A percentile compares a stretch with the other conserved stretches of the same genome.
phyloP scores from a whole-genome alignment of 2,113 vertebrate genomes.

The Gambusia holbrooki region DNA sequence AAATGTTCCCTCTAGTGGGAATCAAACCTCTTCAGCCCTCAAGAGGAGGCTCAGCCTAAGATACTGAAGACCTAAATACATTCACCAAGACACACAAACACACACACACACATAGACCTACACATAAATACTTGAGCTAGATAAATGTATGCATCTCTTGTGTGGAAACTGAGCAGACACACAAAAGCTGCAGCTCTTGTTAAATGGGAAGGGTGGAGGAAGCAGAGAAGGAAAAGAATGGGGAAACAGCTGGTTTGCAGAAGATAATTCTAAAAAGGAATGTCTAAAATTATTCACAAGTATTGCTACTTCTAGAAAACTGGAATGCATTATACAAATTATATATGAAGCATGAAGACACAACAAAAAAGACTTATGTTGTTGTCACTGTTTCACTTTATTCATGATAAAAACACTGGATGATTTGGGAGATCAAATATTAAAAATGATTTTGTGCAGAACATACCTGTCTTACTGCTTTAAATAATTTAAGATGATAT shows the following conservation, averaged over 20 bases:
- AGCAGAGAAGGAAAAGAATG: not conserved
- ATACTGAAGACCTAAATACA: not conserved
- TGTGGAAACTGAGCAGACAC: conserved; percentile 34
- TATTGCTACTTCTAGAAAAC: conserved; percentile 27
- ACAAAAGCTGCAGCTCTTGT: conserved; percentile 1
- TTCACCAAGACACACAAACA: conserved; percentile 2
- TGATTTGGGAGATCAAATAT: too few species aligned
- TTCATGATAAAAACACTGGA: not conserved
- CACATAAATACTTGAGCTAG: not conserved
- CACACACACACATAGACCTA: not conserved
- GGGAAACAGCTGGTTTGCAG: conserved; percentile 15
- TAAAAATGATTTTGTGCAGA: too few species aligned
- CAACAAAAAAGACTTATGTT: not conserved
- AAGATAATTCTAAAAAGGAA: conserved; percentile 24
- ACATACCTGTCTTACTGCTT: not conserved
- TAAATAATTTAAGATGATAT: not conserved
- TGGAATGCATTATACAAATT: conserved; percentile 42
- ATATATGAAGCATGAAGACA: conserved; percentile 37
- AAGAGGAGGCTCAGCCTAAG: conserved; percentile 9
- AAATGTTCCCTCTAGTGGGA: conserved; percentile 31
- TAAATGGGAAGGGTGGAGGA: conserved; percentile 11
- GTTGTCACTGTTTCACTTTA: conserved; percentile 44
- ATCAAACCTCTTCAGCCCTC: conserved; percentile 25
- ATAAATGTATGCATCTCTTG: conserved; percentile 23
- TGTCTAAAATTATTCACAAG: conserved; percentile 42